Evolutionary conservation across 2,888 invertebrate species (phyloP).

Genomic region (Nemapogon koenigi): DNA sequence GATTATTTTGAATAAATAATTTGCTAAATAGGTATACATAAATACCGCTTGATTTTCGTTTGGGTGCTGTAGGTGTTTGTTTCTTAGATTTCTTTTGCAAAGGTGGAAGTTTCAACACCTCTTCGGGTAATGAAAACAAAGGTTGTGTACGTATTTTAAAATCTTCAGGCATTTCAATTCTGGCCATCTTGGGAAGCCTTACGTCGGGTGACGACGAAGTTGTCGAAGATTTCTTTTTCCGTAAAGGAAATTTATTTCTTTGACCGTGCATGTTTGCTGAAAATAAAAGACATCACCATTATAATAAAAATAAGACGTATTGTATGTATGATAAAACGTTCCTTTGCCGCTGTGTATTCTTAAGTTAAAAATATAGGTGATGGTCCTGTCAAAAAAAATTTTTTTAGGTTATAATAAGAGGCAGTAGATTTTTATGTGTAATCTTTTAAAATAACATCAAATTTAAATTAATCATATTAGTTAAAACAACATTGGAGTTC

Average conservation of each 20-base stretch:
- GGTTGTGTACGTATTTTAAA: conserved; percentile 63
- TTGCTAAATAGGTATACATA: conserved; percentile 3
- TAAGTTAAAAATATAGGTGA: too few species aligned
- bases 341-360: too few species aligned
- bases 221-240: conserved; percentile 46
- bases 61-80: conserved; percentile 25
- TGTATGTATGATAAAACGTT: too few species aligned
- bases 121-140: conserved; percentile 69
- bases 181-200: conserved; percentile 60
- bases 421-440: too few species aligned
- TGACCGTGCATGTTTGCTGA: conserved; percentile 5
- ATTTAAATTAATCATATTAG: too few species aligned
- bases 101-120: conserved; percentile 58
- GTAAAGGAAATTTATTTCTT: conserved; percentile 25
- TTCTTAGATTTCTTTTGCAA: conserved; percentile 34
- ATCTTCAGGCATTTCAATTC: conserved; percentile 60
- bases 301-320: too few species aligned
- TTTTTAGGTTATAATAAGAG: too few species aligned
- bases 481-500: too few species aligned
- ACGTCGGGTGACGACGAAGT: conserved; percentile 49
- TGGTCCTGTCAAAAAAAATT: too few species aligned
- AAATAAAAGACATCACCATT: too few species aligned
- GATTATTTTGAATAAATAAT: too few species aligned
- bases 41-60: conserved; percentile 44
- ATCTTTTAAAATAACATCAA: too few species aligned